Conservation (phyloP, 2,113 vertebrate genomes). For the Lampris megalopsis region DNA sequence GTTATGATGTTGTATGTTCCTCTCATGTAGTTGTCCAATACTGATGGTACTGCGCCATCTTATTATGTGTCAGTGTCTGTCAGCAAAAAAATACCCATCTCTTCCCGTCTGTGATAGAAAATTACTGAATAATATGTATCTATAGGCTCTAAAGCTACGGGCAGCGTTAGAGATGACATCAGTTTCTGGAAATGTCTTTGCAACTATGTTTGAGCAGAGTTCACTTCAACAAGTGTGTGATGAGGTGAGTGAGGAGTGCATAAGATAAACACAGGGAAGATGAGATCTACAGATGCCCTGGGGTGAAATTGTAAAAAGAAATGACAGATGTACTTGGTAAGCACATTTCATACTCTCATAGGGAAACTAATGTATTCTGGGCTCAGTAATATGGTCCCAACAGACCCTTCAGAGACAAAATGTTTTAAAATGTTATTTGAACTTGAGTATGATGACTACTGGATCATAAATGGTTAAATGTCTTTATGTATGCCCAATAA, state of each 20-base stretch:
- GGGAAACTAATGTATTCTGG: slow-evolving; percentile 35
- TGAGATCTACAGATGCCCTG: slow-evolving; percentile 63
- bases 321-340: slow-evolving; percentile 50
- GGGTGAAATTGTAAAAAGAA: slow-evolving; percentile 63
- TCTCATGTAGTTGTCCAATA: slow-evolving; percentile 45
- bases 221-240: slow-evolving; percentile 69
- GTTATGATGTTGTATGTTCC: slow-evolving; percentile 64
- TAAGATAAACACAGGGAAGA: slow-evolving; percentile 50
- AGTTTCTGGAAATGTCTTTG: slow-evolving; percentile 65
- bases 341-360: slow-evolving; percentile 55
- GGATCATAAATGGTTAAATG: slow-evolving; percentile 11
- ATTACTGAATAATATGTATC: slow-evolving; percentile 43
- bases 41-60: slow-evolving; percentile 55
- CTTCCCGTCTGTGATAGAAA: slow-evolving; percentile 48
- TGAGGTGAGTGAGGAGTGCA: slow-evolving; percentile 65
- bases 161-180: slow-evolving; percentile 68
- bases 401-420: slow-evolving; percentile 36
- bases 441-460: slow-evolving; percentile 41
- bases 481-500: too few relatives aligned
- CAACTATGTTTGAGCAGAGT: slow-evolving; percentile 70
- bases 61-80: slow-evolving; percentile 37
- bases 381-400: slow-evolving; percentile 20
- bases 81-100: slow-evolving; percentile 26
- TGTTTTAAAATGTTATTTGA: slow-evolving; percentile 41
- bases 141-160: slow-evolving; percentile 34